Conservation (phyloP, 2,797 vertebrate genomes). For the Enteromius unitaeniatus region DNA sequence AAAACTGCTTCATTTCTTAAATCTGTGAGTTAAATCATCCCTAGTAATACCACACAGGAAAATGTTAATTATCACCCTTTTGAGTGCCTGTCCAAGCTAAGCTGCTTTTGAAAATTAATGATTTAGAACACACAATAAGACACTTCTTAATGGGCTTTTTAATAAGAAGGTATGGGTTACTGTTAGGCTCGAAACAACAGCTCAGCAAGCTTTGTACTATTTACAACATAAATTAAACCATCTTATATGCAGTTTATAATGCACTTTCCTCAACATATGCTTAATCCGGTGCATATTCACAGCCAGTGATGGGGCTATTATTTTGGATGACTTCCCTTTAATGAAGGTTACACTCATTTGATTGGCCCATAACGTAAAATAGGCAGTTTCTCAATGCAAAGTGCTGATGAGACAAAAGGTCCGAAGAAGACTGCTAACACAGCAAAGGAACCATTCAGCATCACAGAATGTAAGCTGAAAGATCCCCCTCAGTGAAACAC, state of each 20-base stretch:
- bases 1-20: slow-evolving; percentile 36
- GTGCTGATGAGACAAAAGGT: slow-evolving; percentile 58
- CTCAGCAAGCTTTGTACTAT: slow-evolving; percentile 63
- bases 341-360: slow-evolving; percentile 40
- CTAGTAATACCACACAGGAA: slow-evolving; percentile 55
- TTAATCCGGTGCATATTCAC: slow-evolving; percentile 45
- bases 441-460: slow-evolving; percentile 44
- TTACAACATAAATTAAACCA: slow-evolving; percentile 55
- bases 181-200: slow-evolving; percentile 58
- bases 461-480: slow-evolving; percentile 34
- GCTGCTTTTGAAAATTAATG: slow-evolving; percentile 61
- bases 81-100: slow-evolving; percentile 60
- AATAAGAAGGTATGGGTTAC: slow-evolving; percentile 58
- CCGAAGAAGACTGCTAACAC: slow-evolving; percentile 47
- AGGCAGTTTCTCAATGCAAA: slow-evolving; percentile 41
- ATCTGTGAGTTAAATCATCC: slow-evolving; percentile 53
- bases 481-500: slow-evolving; percentile 43
- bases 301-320: slow-evolving; percentile 48
- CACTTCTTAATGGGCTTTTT: slow-evolving; percentile 57
- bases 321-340: slow-evolving; percentile 39
- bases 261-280: slow-evolving; percentile 48
- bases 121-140: slow-evolving; percentile 60
- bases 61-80: slow-evolving; percentile 60
- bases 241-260: slow-evolving; percentile 48
- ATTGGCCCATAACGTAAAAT: slow-evolving; percentile 48